Percentiles rank a stretch among this genome's conserved stretches.
Evolutionary conservation across 2,113 vertebrate species (phyloP).

Genomic region (Petaurus breviceps): DNA sequence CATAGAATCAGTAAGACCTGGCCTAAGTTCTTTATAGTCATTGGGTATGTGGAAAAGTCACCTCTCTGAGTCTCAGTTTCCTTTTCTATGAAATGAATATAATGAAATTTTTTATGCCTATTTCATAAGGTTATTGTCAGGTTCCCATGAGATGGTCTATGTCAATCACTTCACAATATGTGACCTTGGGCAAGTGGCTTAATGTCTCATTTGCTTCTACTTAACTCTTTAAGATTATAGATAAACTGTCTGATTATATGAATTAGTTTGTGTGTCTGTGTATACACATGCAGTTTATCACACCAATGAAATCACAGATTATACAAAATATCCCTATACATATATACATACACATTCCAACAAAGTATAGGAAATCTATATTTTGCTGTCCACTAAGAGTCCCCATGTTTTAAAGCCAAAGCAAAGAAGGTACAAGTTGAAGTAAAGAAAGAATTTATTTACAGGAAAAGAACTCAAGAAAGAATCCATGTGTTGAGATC

Average conservation of each 20-base stretch:
- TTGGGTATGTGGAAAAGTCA: not conserved
- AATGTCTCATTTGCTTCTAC: not conserved
- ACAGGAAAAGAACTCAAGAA: not conserved
- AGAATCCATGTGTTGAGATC: not conserved
- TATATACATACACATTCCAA: not conserved
- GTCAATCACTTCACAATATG: not conserved
- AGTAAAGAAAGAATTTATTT: not conserved
- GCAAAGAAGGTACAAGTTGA: not conserved
- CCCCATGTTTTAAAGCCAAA: not conserved
- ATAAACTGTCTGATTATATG: not conserved
- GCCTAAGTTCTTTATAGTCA: not conserved
- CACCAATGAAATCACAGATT: not conserved
- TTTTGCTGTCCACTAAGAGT: not conserved
- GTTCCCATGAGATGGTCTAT: not conserved
- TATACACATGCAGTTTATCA: not conserved
- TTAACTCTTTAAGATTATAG: not conserved
- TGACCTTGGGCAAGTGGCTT: not conserved
- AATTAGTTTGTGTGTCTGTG: not conserved
- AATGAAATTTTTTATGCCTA: not conserved
- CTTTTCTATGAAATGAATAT: not conserved
- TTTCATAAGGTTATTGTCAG: not conserved
- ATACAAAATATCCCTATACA: not conserved
- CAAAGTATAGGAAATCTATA: not conserved
- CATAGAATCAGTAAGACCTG: not conserved
- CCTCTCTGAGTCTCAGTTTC: not conserved